Percentiles rank a stretch among this genome's conserved stretches.
Conservation (phyloP, 1,140 invertebrate species). For the Lepidurus packardi region DNA sequence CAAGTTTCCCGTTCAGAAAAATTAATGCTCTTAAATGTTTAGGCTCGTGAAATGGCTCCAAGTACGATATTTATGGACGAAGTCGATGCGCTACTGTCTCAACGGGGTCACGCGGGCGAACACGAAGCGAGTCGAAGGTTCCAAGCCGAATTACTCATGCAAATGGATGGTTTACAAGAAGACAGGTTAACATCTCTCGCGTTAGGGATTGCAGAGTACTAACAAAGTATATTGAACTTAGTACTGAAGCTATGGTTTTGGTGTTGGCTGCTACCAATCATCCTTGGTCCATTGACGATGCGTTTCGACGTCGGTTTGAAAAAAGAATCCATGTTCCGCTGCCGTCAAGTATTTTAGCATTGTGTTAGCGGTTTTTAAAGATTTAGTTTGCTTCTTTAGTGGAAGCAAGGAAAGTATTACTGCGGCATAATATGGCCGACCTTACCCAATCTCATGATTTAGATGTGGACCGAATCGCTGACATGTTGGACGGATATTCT, state of each 20-base stretch:
- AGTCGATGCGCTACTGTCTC: slow-evolving; percentile 79
- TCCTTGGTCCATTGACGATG: slow-evolving; percentile 70
- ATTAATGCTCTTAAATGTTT: not conserved
- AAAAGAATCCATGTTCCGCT: slow-evolving; percentile 68
- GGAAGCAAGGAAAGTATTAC: slow-evolving; percentile 46
- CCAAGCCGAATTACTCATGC: slow-evolving; percentile 84
- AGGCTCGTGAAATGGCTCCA: slow-evolving; percentile 80
- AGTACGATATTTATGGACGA: slow-evolving; percentile 96
- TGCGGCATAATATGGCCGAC: slow-evolving; percentile 49
- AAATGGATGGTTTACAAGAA: slow-evolving; percentile 78
- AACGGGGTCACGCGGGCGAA: slow-evolving; percentile 61
- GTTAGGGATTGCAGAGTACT: not conserved
- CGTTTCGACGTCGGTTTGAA: slow-evolving; percentile 60
- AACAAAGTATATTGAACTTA: slow-evolving; percentile 37
- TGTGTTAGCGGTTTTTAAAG: not conserved
- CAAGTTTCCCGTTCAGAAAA: not conserved
- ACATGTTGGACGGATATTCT: slow-evolving; percentile 57
- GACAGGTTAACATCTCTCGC: slow-evolving; percentile 5
- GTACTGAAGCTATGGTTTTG: slow-evolving; percentile 61
- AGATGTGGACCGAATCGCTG: slow-evolving; percentile 50
- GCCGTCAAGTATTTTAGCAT: slow-evolving; percentile 50
- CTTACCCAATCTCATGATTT: slow-evolving; percentile 48
- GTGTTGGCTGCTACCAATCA: slow-evolving; percentile 74
- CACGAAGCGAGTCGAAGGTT: slow-evolving; percentile 88
- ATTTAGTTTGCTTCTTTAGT: slow-evolving; percentile 39